phyloP scores from a whole-genome alignment of 2,797 vertebrate genomes.

The Malacoctenus gilli region DNA sequence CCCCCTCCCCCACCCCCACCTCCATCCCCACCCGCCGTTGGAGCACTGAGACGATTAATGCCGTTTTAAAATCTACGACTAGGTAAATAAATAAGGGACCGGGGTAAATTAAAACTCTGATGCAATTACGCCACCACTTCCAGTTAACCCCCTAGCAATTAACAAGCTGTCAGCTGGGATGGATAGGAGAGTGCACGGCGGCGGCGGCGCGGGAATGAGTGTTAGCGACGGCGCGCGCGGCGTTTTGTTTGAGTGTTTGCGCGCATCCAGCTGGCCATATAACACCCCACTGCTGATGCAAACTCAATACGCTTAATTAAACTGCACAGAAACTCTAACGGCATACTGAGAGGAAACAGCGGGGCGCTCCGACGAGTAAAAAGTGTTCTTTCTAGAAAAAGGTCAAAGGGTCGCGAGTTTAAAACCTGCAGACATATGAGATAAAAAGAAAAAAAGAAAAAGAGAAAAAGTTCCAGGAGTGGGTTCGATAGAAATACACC shows the following conservation, averaged over 20 bases:
- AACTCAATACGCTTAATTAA: constrained; percentile 85
- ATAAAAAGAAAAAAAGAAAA: not conserved
- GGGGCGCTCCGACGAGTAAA: constrained; percentile 43
- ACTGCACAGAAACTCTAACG: constrained; percentile 74
- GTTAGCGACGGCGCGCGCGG: not conserved
- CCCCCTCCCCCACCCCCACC: too few relatives aligned
- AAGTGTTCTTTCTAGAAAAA: constrained; percentile 36
- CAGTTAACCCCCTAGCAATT: constrained; percentile 83
- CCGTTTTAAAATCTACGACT: constrained; percentile 67
- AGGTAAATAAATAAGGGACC: constrained; percentile 79
- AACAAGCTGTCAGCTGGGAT: constrained; percentile 78
- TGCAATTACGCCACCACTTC: constrained; percentile 84
- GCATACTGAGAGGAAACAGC: constrained; percentile 55
- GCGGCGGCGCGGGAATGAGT: too few relatives aligned
- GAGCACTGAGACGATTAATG: constrained; percentile 73
- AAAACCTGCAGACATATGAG: constrained; percentile 5
- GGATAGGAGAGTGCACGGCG: constrained; percentile 59
- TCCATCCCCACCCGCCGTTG: too few relatives aligned
- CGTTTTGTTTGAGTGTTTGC: constrained; percentile 32
- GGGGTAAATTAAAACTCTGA: constrained; percentile 80
- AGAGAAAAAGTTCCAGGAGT: constrained; percentile 8
- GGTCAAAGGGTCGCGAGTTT: constrained; percentile 46
- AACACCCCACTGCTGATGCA: constrained; percentile 76
- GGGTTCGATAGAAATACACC: constrained; percentile 10
- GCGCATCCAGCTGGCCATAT: constrained; percentile 65